These are phyloP conservation scores for Muscicapa striata DNA, from an alignment of 2,797 vertebrate species.

Conservation along the genomic window DNA sequence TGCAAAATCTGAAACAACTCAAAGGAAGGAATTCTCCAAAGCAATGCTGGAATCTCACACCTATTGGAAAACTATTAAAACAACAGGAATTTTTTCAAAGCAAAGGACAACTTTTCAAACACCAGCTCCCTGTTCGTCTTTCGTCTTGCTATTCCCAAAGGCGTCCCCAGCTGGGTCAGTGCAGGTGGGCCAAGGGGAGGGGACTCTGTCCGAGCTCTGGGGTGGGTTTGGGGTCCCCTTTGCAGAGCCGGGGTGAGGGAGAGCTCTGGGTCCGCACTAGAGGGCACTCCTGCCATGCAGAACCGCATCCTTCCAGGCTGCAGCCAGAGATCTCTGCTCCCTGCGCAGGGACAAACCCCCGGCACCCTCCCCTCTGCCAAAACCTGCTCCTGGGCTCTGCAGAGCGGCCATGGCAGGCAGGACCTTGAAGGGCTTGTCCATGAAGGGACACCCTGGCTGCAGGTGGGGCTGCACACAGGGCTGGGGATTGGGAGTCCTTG, in stretches of 20 bases:
- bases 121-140: neutral
- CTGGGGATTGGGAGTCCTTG: too few relatives aligned
- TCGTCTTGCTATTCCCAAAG: neutral
- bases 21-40: neutral
- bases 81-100: neutral
- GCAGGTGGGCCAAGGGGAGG: neutral
- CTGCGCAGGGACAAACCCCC: fast-evolving
- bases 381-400: neutral
- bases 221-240: neutral
- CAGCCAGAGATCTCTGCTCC: too few relatives aligned
- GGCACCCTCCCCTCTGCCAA: neutral
- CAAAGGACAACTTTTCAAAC: neutral
- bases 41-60: neutral
- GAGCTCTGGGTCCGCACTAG: conserved; percentile 25
- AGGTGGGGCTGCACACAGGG: neutral
- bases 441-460: neutral
- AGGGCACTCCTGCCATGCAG: conserved; percentile 33
- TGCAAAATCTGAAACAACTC: neutral
- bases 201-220: fast-evolving
- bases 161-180: fast-evolving
- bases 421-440: neutral
- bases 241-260: neutral
- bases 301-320: neutral
- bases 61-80: neutral
- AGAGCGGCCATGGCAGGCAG: neutral